Percentiles rank a stretch among this genome's conserved stretches.
These are phyloP conservation scores for Pogonocichla stellata DNA, from an alignment of 2,113 vertebrate species.

Conservation along the genomic window DNA sequence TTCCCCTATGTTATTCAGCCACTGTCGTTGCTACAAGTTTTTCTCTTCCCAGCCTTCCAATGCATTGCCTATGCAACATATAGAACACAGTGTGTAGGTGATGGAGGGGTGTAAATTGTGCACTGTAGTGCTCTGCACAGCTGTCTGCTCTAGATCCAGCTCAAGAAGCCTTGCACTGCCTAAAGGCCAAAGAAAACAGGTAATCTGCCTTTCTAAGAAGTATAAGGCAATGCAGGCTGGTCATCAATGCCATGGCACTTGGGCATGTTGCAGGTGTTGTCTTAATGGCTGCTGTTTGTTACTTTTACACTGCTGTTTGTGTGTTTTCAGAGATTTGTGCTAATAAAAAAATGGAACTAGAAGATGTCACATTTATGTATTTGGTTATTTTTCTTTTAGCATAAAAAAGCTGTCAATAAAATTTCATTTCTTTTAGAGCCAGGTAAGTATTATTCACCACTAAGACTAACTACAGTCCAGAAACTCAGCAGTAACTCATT, in stretches of 20 bases:
- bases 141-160: neutral
- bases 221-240: neutral
- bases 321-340: neutral
- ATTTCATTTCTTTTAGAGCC: neutral
- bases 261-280: neutral
- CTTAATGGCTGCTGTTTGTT: neutral
- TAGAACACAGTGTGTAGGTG: neutral
- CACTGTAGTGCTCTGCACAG: neutral
- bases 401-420: neutral
- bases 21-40: neutral
- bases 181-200: neutral
- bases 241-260: neutral
- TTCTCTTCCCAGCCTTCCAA: neutral
- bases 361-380: neutral
- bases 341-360: neutral
- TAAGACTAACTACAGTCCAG: neutral
- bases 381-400: neutral
- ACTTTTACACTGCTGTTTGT: neutral
- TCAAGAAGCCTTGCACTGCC: neutral
- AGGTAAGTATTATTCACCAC: neutral
- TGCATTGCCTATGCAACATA: neutral
- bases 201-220: neutral
- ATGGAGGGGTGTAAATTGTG: neutral
- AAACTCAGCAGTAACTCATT: neutral
- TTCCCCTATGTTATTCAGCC: fast-evolving